A percentile compares a stretch with the other conserved stretches of the same genome.
phyloP scores from a whole-genome alignment of 2,797 vertebrate genomes.

The Stomatorhinus walkeri region DNA sequence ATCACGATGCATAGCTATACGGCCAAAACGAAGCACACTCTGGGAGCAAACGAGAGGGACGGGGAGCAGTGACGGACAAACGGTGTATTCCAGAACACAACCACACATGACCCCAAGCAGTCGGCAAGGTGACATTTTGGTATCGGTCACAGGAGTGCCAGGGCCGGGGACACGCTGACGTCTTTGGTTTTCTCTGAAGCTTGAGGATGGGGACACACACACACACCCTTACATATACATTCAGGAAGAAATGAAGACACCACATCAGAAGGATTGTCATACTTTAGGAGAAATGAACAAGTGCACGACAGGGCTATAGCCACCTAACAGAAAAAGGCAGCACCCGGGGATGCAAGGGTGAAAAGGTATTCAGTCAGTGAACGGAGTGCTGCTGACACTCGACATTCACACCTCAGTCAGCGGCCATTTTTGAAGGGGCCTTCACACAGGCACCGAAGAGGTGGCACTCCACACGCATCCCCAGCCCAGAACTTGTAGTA shows the following conservation, averaged over 20 bases:
- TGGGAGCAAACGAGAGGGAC: neutral
- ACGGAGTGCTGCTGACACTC: neutral
- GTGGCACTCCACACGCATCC: neutral
- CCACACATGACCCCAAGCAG: neutral
- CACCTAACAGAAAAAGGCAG: neutral
- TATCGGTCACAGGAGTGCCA: neutral
- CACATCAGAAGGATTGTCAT: neutral
- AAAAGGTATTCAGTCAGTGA: neutral
- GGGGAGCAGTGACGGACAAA: neutral
- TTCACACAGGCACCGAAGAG: neutral
- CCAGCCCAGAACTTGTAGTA: neutral
- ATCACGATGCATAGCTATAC: neutral
- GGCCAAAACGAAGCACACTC: neutral
- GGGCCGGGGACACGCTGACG: slow-evolving; percentile 37
- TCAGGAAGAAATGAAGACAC: neutral
- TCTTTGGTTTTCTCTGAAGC: slow-evolving; percentile 81
- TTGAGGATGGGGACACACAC: neutral
- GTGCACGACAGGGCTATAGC: neutral
- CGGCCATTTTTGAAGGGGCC: neutral
- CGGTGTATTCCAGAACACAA: slow-evolving; percentile 25
- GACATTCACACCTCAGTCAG: neutral
- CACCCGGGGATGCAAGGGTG: neutral
- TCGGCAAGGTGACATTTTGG: neutral
- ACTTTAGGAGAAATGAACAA: neutral
- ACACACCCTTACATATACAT: neutral